Evolutionary conservation across 2,888 invertebrate species (phyloP).

Genomic region (Pandemis cinnamomeana): DNA sequence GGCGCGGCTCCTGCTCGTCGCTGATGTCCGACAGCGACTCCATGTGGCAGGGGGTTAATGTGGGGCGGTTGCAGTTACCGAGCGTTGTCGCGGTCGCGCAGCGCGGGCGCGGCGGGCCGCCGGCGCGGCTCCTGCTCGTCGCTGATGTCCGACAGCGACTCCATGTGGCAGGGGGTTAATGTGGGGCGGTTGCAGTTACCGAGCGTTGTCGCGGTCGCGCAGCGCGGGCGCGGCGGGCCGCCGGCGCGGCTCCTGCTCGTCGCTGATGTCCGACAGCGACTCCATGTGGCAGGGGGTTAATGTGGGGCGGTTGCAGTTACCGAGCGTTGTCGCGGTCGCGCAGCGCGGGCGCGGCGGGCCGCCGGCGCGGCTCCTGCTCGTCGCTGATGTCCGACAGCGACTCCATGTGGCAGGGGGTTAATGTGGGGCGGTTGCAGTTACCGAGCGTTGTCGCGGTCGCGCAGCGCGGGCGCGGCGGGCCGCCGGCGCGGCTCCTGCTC

Average conservation of each 20-base stretch:
- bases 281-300: slow-evolving; percentile 47
- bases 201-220: slow-evolving; percentile 5
- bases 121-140: slow-evolving; percentile 58
- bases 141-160: slow-evolving; percentile 73
- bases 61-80: neutral
- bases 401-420: slow-evolving; percentile 47
- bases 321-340: slow-evolving; percentile 8
- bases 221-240: slow-evolving; percentile 24
- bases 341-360: slow-evolving; percentile 18
- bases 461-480: slow-evolving; percentile 20
- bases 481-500: slow-evolving; percentile 52
- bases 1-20: slow-evolving; percentile 59
- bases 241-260: slow-evolving; percentile 55
- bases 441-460: slow-evolving; percentile 9
- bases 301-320: neutral
- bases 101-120: slow-evolving; percentile 24
- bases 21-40: slow-evolving; percentile 74
- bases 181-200: neutral
- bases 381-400: slow-evolving; percentile 76
- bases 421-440: neutral
- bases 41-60: slow-evolving; percentile 20
- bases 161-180: slow-evolving; percentile 43
- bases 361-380: slow-evolving; percentile 52
- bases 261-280: slow-evolving; percentile 74
- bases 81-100: slow-evolving; percentile 3